Conservation (phyloP, 2,888 invertebrate species). For the Eudemis profundana region DNA sequence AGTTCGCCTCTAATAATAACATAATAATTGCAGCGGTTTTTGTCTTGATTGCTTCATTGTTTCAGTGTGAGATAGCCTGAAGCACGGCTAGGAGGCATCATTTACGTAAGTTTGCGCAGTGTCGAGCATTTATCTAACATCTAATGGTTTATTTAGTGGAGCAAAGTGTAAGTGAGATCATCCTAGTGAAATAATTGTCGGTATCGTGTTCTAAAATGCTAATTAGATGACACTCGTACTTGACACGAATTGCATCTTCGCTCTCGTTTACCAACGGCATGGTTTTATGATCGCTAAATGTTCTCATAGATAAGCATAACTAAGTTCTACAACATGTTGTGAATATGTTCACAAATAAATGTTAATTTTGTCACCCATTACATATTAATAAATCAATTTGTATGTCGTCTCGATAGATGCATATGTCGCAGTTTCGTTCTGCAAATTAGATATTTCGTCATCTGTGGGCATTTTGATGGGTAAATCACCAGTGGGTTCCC, state of each 20-base stretch:
- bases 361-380: neutral
- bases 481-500: too few species aligned
- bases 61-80: conserved; percentile 7
- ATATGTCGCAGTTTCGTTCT: too few species aligned
- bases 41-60: conserved; percentile 19
- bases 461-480: too few species aligned
- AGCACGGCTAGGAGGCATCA: conserved; percentile 17
- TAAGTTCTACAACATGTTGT: neutral
- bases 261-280: conserved; percentile 42
- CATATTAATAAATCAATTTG: neutral
- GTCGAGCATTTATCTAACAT: conserved; percentile 20
- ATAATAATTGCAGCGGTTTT: neutral
- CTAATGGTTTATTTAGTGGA: conserved; percentile 15
- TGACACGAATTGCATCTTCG: conserved; percentile 60
- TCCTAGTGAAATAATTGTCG: conserved; percentile 8
- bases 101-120: conserved; percentile 7
- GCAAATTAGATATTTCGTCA: too few species aligned
- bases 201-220: conserved; percentile 56
- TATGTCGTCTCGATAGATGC: neutral
- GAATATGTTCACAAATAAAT: too few species aligned
- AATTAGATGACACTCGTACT: conserved; percentile 59
- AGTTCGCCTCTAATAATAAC: neutral
- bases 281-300: conserved; percentile 11
- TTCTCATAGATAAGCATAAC: neutral
- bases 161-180: conserved; percentile 7